phyloP scores from a whole-genome alignment of 2,113 vertebrate genomes.

The Hyperoodon ampullatus region DNA sequence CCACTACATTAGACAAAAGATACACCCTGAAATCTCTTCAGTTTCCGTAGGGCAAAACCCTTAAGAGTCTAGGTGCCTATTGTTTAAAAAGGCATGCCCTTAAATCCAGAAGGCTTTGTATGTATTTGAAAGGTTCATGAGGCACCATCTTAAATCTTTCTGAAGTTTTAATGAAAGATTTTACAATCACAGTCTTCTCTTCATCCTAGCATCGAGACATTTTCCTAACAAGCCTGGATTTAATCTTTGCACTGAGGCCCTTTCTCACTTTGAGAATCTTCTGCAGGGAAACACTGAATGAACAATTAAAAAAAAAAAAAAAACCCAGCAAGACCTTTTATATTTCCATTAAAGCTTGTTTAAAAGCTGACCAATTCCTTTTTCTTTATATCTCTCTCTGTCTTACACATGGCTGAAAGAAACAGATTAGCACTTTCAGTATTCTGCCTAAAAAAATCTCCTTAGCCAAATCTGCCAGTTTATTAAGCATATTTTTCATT shows the following conservation, averaged over 20 bases:
- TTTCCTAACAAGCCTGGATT: conserved; percentile 34
- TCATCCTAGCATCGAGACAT: not conserved
- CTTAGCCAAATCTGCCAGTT: not conserved
- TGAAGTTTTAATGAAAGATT: conserved; percentile 36
- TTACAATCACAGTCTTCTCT: conserved; percentile 20
- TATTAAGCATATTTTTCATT: not conserved
- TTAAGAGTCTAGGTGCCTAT: not conserved
- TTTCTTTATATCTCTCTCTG: not conserved
- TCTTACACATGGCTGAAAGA: not conserved
- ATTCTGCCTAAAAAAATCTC: not conserved
- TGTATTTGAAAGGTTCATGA: conserved; percentile 56
- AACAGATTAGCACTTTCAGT: not conserved
- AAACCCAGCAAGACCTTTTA: not conserved
- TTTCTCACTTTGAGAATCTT: conserved; percentile 39
- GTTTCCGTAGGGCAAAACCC: not conserved
- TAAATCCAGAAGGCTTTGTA: conserved; percentile 31
- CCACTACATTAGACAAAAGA: not conserved
- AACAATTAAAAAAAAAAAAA: not conserved
- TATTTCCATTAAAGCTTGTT: not conserved
- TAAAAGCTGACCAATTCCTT: not conserved
- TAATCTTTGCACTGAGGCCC: not conserved
- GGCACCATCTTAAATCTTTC: conserved; percentile 42
- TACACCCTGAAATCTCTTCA: not conserved
- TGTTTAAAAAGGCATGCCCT: conserved; percentile 34
- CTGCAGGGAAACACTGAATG: not conserved